Percentiles rank a stretch among this genome's conserved stretches.
phyloP scores from a whole-genome alignment of 2,797 vertebrate genomes.

The Anisognathus igniventris region DNA sequence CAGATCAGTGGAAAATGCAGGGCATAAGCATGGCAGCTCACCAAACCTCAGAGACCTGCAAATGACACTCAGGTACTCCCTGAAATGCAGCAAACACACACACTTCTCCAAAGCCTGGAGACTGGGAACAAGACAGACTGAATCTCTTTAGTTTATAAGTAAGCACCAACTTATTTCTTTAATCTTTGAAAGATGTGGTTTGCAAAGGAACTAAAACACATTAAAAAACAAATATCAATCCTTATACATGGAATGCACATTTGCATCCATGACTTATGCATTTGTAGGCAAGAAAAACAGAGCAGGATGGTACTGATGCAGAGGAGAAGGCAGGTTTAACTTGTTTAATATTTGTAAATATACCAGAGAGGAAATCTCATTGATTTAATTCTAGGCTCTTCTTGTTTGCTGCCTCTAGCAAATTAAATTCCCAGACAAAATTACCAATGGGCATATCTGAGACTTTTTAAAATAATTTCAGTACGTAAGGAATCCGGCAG shows the following conservation, averaged over 20 bases:
- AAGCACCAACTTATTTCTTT: not conserved
- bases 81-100: not conserved
- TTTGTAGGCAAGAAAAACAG: not conserved
- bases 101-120: not conserved
- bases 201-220: not conserved
- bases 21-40: not conserved
- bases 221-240: not conserved
- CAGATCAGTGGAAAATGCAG: not conserved
- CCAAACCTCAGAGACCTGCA: not conserved
- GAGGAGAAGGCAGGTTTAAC: not conserved
- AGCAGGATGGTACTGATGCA: not conserved
- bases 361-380: not conserved
- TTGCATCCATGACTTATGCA: not conserved
- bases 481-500: not conserved
- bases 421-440: slow-evolving; percentile 37
- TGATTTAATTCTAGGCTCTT: slow-evolving; percentile 4
- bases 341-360: slow-evolving; percentile 27
- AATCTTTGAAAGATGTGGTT: not conserved
- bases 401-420: slow-evolving; percentile 22
- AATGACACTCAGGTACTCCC: not conserved
- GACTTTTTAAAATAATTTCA: not conserved
- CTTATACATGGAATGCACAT: not conserved
- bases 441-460: not conserved
- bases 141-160: not conserved
- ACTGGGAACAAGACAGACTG: not conserved